Percentiles rank a stretch among this genome's conserved stretches.
Conservation (phyloP, 2,888 invertebrate species). For the Panopea generosa region DNA sequence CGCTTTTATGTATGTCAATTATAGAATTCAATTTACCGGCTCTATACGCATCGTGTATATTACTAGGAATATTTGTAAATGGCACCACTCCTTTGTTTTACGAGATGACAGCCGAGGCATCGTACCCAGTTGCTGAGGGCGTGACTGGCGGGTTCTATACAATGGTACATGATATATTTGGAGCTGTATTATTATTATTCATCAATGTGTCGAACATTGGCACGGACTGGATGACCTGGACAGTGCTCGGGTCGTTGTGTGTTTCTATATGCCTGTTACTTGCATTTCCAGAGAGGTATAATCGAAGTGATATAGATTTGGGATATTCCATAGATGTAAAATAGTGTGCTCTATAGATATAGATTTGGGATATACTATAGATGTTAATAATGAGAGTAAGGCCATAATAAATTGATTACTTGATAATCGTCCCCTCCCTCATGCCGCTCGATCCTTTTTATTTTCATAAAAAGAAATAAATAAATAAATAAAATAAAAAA, state of each 20-base stretch:
- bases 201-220: slow-evolving; percentile 34
- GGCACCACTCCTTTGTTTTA: slow-evolving; percentile 51
- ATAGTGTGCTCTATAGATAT: too few relatives aligned
- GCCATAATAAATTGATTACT: too few relatives aligned
- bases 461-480: too few relatives aligned
- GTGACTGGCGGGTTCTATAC: slow-evolving; percentile 47
- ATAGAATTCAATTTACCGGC: slow-evolving; percentile 26
- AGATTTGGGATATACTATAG: too few relatives aligned
- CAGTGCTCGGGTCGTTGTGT: slow-evolving; percentile 32
- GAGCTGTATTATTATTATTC: slow-evolving; percentile 34
- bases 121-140: slow-evolving; percentile 53
- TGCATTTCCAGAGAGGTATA: slow-evolving; percentile 39
- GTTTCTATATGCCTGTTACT: slow-evolving; percentile 32
- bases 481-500: too few relatives aligned
- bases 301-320: slow-evolving; percentile 45
- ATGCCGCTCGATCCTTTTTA: too few relatives aligned
- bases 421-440: too few relatives aligned
- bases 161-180: slow-evolving; percentile 5
- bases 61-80: slow-evolving; percentile 47
- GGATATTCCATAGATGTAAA: too few relatives aligned
- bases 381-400: too few relatives aligned
- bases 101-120: slow-evolving; percentile 45
- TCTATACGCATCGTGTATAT: slow-evolving; percentile 43
- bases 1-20: slow-evolving; percentile 23
- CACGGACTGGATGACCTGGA: slow-evolving; percentile 53